These are phyloP conservation scores for Morpho helenor DNA, from an alignment of 2,888 invertebrate genomes.

Conservation along the genomic window DNA sequence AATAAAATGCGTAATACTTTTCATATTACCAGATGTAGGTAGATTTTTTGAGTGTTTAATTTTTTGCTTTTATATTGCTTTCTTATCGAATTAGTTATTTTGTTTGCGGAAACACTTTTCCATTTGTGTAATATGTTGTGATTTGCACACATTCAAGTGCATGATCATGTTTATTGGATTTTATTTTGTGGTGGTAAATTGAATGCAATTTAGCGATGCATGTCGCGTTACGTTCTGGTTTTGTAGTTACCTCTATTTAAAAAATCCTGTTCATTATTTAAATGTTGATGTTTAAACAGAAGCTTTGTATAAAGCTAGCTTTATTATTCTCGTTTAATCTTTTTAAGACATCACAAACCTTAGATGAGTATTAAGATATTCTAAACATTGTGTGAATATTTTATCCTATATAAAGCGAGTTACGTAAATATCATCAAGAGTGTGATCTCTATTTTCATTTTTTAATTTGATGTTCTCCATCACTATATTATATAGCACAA, in stretches of 20 bases:
- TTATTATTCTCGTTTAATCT: too few species aligned
- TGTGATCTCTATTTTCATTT: not conserved
- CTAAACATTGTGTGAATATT: too few species aligned
- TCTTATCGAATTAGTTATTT: not conserved
- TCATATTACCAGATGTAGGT: too few species aligned
- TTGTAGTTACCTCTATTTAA: too few species aligned
- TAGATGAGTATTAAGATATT: too few species aligned
- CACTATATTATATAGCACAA: conserved; percentile 10
- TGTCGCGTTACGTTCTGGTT: not conserved
- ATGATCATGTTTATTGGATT: not conserved
- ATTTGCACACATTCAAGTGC: conserved; percentile 2
- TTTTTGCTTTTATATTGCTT: not conserved
- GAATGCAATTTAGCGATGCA: not conserved
- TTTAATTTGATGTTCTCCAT: not conserved
- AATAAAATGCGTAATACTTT: too few species aligned
- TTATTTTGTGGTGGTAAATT: not conserved
- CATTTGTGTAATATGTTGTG: not conserved
- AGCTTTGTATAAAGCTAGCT: too few species aligned
- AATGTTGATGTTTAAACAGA: too few species aligned
- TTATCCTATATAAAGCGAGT: too few species aligned
- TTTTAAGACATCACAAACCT: too few species aligned
- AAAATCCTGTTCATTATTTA: too few species aligned
- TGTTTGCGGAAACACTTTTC: not conserved
- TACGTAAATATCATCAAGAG: too few species aligned
- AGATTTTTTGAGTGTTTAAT: not conserved